A percentile compares a stretch with the other conserved stretches of the same genome.
phyloP scores from a whole-genome alignment of 2,797 vertebrate genomes.

The Periophthalmus magnuspinnatus region DNA sequence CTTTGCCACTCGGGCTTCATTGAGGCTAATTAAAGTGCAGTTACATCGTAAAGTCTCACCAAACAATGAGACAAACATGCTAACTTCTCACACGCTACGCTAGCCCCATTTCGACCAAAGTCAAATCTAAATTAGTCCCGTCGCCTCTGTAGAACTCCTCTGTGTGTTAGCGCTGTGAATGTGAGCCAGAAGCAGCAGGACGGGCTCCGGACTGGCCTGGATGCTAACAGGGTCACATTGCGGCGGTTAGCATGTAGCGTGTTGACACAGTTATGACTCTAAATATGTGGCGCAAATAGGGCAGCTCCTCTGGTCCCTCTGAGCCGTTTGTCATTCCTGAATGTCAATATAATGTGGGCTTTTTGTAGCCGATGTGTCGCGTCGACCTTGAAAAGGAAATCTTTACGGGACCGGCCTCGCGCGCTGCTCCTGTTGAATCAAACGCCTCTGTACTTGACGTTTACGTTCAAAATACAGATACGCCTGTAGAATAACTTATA shows the following conservation, averaged over 20 bases:
- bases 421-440: too few species aligned
- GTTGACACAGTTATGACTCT: slow-evolving; percentile 14
- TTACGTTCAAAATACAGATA: too few species aligned
- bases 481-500: too few species aligned
- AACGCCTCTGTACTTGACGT: too few species aligned
- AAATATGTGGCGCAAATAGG: slow-evolving; percentile 18
- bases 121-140: slow-evolving; percentile 49
- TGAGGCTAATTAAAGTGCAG: too few species aligned
- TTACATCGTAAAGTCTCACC: too few species aligned
- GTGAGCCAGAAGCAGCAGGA: slow-evolving; percentile 39
- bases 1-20: too few species aligned
- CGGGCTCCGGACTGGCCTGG: slow-evolving; percentile 37
- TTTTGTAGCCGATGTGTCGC: neutral
- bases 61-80: too few species aligned
- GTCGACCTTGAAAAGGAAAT: neutral
- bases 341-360: neutral
- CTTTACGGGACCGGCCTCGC: neutral
- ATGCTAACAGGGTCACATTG: slow-evolving; percentile 44
- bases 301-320: neutral
- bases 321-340: neutral
- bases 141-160: slow-evolving; percentile 47
- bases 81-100: neutral
- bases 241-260: slow-evolving; percentile 1
- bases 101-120: slow-evolving; percentile 44
- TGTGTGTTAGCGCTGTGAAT: slow-evolving; percentile 47